Evolutionary conservation across 2,888 invertebrate species (phyloP).

Genomic region (Diaperis boleti): DNA sequence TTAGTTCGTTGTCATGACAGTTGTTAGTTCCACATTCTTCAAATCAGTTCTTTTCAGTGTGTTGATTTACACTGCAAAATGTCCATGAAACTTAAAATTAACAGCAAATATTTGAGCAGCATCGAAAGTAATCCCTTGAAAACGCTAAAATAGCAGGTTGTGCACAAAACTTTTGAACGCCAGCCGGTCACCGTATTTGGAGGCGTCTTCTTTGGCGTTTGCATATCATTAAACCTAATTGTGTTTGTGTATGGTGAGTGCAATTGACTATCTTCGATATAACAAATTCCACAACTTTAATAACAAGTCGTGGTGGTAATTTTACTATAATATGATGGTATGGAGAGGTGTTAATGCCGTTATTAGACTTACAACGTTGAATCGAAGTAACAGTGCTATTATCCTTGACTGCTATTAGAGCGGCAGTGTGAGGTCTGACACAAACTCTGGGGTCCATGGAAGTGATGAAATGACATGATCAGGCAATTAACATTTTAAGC

Average conservation of each 20-base stretch:
- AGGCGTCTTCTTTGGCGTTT: slow-evolving; percentile 40
- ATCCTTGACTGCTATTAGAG: slow-evolving; percentile 47
- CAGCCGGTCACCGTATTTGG: slow-evolving; percentile 46
- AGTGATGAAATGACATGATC: slow-evolving; percentile 21
- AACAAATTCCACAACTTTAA: slow-evolving; percentile 41
- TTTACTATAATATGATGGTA: slow-evolving; percentile 51
- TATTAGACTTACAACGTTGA: slow-evolving; percentile 49
- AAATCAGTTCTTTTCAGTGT: too few relatives aligned
- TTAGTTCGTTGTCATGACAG: too few relatives aligned
- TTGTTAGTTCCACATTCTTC: too few relatives aligned
- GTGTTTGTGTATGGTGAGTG: slow-evolving; percentile 43
- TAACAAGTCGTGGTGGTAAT: slow-evolving; percentile 45
- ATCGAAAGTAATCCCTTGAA: too few relatives aligned
- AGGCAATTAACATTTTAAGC: slow-evolving; percentile 17
- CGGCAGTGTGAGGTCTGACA: slow-evolving; percentile 50
- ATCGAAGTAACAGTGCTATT: slow-evolving; percentile 44
- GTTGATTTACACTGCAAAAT: too few relatives aligned
- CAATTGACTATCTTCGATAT: slow-evolving; percentile 29
- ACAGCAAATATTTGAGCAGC: too few relatives aligned
- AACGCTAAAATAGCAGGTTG: too few relatives aligned
- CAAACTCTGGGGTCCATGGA: slow-evolving; percentile 9
- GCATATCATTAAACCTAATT: slow-evolving; percentile 51
- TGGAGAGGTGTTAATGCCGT: slow-evolving; percentile 57
- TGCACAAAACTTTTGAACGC: too few relatives aligned
- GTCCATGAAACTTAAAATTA: too few relatives aligned